Conservation (phyloP, 2,113 vertebrate species). For the Abramis brama region DNA sequence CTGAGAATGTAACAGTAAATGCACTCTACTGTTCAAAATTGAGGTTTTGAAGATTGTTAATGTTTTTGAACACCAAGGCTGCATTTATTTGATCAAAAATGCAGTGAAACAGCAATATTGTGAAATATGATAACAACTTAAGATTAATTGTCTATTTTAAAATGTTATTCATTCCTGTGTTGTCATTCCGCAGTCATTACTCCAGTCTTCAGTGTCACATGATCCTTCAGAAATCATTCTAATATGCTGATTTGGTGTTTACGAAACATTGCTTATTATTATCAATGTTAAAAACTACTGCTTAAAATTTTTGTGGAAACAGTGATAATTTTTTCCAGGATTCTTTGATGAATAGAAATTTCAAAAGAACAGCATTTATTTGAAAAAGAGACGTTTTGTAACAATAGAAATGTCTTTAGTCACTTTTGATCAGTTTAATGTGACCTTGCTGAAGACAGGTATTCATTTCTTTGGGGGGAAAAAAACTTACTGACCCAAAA, state of each 20-base stretch:
- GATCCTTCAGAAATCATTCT: not conserved
- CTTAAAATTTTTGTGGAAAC: not conserved
- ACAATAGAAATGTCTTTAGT: not conserved
- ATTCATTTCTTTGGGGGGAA: not conserved
- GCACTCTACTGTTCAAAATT: no score
- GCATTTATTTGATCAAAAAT: not conserved
- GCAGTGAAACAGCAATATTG: not conserved
- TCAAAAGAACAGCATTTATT: not conserved
- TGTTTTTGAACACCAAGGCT: not conserved
- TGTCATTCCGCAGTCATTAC: not conserved
- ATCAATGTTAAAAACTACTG: not conserved
- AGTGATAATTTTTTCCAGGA: not conserved
- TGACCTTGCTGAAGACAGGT: no score
- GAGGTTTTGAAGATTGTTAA: no score
- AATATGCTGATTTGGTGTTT: not conserved
- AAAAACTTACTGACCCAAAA: not conserved
- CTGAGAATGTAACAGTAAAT: no score
- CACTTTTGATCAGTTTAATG: not conserved
- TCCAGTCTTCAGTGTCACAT: not conserved
- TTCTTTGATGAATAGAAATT: not conserved
- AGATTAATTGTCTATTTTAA: not conserved
- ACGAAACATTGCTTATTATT: not conserved
- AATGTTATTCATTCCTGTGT: not conserved
- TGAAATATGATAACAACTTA: no score
- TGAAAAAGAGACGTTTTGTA: not conserved